Percentiles rank a stretch among this genome's conserved stretches.
These are phyloP conservation scores for Timandra comae DNA, from an alignment of 2,888 invertebrate species.

Conservation along the genomic window DNA sequence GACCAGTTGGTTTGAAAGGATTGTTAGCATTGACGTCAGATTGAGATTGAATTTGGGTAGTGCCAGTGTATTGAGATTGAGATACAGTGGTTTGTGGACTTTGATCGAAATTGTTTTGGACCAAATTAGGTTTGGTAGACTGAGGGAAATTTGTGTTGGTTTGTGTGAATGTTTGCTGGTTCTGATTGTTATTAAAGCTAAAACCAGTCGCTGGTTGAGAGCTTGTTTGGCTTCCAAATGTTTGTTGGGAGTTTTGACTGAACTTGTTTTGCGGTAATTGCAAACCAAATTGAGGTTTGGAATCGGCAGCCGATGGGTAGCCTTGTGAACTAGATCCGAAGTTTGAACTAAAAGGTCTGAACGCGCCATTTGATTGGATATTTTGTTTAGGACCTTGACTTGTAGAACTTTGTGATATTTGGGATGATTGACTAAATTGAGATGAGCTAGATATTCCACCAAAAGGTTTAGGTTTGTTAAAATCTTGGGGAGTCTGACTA, in stretches of 20 bases:
- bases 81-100: not conserved
- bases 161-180: slow-evolving; percentile 5
- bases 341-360: slow-evolving; percentile 6
- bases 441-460: slow-evolving; percentile 9
- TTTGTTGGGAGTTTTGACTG: slow-evolving; percentile 8
- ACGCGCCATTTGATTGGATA: slow-evolving; percentile 2
- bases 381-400: slow-evolving; percentile 3
- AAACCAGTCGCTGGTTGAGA: too few relatives aligned
- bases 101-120: not conserved
- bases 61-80: too few relatives aligned
- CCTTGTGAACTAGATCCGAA: slow-evolving; percentile 4
- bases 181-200: too few relatives aligned
- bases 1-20: too few relatives aligned
- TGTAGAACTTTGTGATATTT: not conserved
- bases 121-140: slow-evolving; percentile 3
- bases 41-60: too few relatives aligned
- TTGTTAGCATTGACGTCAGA: too few relatives aligned
- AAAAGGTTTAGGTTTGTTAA: slow-evolving; percentile 11
- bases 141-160: slow-evolving; percentile 4
- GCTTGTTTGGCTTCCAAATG: slow-evolving; percentile 4
- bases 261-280: too few relatives aligned
- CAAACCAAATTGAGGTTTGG: slow-evolving; percentile 13
- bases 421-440: slow-evolving; percentile 11
- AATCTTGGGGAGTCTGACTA: slow-evolving; percentile 8
- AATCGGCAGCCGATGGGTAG: slow-evolving; percentile 4